Base-by-base conservation (phyloP, 64 coral and sea anemone species). In the Pachyseris speciosa region DNA sequence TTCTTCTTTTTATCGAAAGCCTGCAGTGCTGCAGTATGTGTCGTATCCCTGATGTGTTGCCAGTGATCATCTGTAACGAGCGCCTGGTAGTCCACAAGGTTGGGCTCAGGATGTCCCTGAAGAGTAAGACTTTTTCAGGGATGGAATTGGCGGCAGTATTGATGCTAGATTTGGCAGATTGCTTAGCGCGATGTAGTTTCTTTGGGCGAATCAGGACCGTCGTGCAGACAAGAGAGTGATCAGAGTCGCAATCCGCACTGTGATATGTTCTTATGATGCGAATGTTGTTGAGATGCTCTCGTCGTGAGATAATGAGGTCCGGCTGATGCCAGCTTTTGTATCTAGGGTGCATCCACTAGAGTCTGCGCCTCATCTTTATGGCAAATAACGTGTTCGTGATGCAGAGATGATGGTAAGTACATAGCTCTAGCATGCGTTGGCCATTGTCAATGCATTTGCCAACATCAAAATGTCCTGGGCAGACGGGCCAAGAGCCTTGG, bases 231-330 rank as follows among this genome's bases (percentile, higher is more conserved):
- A 71, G 66, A 32, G 84, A 67, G 32, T 72, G 66, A 53, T 86
- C 84, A 15, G 66, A 70, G 44, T 86, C 64, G 13, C 65, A 86
- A 72, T 86, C 63, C 40, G 84, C 84, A 52, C 65, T 86, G 41
- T 86, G 65, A 43, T 45, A 86, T 7, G 86, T 7, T 38, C 70
- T 58, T 39, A 70, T 88, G 15, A 60, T 58, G 0, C 19, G 16
- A 50, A 88, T 49, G 37, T 60, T 78, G 3, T 87, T 72, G 5
- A 39, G 7, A 7, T 52, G 22, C 10, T 13, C n/a, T 9, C 49
- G 77, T 60, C 77, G 45, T 32, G 77, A 7, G 70, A 89, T 77
- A 72, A 45, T 63, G 39, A 55, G 74, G 70, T 89, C 72, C 19
- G 78, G 22, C 22, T 87, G 83, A 50, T 49, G 41, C 75, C 60